phyloP scores from a whole-genome alignment of 2,888 invertebrate species.

The Microchrysa polita region DNA sequence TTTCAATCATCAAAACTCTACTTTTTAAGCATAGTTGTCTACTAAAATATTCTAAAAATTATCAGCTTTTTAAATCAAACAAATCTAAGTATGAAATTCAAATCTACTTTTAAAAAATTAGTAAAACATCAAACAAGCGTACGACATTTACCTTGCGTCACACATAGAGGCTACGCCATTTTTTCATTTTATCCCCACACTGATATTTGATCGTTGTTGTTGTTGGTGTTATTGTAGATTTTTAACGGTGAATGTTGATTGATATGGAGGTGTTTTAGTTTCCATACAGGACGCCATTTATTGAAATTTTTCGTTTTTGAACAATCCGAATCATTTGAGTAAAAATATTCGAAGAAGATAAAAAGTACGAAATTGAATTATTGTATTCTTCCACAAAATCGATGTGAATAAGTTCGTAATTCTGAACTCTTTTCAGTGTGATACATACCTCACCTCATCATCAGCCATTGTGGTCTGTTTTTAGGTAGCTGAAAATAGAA shows the following conservation, averaged over 20 bases:
- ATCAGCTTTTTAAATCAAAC: too few relatives aligned
- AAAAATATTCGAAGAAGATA: too few relatives aligned
- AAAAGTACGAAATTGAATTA: neutral
- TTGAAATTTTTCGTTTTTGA: neutral
- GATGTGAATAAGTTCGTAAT: too few relatives aligned
- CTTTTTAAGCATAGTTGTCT: neutral
- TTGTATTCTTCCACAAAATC: neutral
- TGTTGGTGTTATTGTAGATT: neutral
- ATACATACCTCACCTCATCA: conserved; percentile 92
- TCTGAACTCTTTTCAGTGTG: conserved; percentile 43
- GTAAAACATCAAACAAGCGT: conserved; percentile 11
- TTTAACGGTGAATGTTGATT: neutral
- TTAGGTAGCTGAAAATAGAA: conserved; percentile 52
- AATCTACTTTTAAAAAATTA: conserved; percentile 16
- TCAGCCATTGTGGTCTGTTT: conserved; percentile 80
- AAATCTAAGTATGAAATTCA: conserved; percentile 17
- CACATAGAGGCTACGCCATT: conserved; percentile 22
- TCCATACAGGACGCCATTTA: neutral
- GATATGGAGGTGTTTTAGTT: neutral
- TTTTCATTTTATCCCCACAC: conserved; percentile 6
- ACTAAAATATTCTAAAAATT: conserved; percentile 10
- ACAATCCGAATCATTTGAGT: neutral
- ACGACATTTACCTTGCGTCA: conserved; percentile 44
- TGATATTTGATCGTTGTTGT: conserved; percentile 4
- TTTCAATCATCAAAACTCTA: conserved; percentile 4